phyloP scores from a whole-genome alignment of 1,140 invertebrate species.

The Idris sp. region DNA sequence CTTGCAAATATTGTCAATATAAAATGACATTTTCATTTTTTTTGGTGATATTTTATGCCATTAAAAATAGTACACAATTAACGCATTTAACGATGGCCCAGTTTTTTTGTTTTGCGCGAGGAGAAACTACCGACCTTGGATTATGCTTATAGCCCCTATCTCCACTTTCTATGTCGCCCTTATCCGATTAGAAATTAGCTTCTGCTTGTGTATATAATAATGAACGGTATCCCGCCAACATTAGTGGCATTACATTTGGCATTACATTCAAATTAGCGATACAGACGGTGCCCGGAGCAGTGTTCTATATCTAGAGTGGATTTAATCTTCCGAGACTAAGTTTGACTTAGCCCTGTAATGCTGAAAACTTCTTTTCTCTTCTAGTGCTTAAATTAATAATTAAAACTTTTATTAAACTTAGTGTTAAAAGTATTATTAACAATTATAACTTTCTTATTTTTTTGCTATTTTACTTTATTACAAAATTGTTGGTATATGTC shows the following conservation, averaged over 20 bases:
- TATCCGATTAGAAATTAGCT: slow-evolving; percentile 64
- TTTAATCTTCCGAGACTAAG: slow-evolving; percentile 8
- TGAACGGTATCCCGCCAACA: slow-evolving; percentile 37
- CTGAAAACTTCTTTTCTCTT: no score
- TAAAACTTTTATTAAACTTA: no score
- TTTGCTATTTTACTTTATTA: no score
- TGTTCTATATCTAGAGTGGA: slow-evolving; percentile 9
- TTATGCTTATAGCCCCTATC: slow-evolving; percentile 55
- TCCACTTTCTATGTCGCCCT: slow-evolving; percentile 58
- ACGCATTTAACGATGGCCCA: slow-evolving; percentile 50
- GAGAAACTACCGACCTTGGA: slow-evolving; percentile 55
- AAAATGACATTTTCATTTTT: no score
- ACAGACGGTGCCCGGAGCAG: slow-evolving; percentile 12
- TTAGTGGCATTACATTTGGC: slow-evolving; percentile 32
- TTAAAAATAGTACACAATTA: slow-evolving; percentile 22
- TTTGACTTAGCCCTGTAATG: neutral
- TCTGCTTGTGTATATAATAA: slow-evolving; percentile 49
- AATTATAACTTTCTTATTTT: no score
- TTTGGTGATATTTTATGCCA: no score
- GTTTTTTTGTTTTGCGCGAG: slow-evolving; percentile 47
- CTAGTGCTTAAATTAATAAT: no score
- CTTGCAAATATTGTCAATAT: no score
- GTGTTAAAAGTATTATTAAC: no score
- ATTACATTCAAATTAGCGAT: slow-evolving; percentile 46
- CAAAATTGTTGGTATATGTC: no score